A percentile compares a stretch with the other conserved stretches of the same genome.
phyloP scores from a whole-genome alignment of 2,888 invertebrate species.

The Phortica okadai region DNA sequence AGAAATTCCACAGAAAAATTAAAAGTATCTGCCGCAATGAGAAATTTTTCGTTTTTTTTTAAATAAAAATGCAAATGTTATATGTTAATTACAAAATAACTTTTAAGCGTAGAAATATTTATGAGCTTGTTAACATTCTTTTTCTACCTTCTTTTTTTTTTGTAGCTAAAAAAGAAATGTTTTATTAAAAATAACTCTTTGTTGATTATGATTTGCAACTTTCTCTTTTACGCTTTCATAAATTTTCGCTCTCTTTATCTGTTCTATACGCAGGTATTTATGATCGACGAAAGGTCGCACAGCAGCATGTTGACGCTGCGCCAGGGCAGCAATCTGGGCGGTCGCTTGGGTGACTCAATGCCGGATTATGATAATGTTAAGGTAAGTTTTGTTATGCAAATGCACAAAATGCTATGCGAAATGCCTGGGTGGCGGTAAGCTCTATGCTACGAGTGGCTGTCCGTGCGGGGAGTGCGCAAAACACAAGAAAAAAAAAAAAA shows the following conservation, averaged over 20 bases:
- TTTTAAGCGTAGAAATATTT: constrained; percentile 20
- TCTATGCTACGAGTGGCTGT: not conserved
- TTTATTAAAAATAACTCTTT: constrained; percentile 23
- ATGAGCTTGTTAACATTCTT: constrained; percentile 6
- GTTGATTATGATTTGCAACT: constrained; percentile 10
- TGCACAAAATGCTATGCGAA: constrained; percentile 34
- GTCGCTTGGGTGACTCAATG: constrained; percentile 77
- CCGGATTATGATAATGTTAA: constrained; percentile 85
- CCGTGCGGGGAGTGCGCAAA: not conserved
- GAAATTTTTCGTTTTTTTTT: not conserved
- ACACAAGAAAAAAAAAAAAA: not conserved
- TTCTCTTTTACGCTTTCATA: constrained; percentile 18
- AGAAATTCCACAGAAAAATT: constrained; percentile 45
- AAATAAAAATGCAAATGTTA: constrained; percentile 24
- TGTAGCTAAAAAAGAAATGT: not conserved
- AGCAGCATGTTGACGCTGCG: constrained; percentile 78
- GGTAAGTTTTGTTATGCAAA: constrained; percentile 75
- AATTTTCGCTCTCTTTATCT: not conserved
- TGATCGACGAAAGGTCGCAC: constrained; percentile 80
- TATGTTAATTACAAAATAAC: constrained; percentile 28
- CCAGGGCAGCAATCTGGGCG: constrained; percentile 78
- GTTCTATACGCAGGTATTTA: constrained; percentile 70
- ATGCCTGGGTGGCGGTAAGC: not conserved
- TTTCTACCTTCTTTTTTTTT: not conserved
- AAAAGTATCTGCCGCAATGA: constrained; percentile 41